A percentile compares a stretch with the other conserved stretches of the same genome.
Conservation (phyloP, 2,888 invertebrate genomes). For the Melanostoma mellinum region DNA sequence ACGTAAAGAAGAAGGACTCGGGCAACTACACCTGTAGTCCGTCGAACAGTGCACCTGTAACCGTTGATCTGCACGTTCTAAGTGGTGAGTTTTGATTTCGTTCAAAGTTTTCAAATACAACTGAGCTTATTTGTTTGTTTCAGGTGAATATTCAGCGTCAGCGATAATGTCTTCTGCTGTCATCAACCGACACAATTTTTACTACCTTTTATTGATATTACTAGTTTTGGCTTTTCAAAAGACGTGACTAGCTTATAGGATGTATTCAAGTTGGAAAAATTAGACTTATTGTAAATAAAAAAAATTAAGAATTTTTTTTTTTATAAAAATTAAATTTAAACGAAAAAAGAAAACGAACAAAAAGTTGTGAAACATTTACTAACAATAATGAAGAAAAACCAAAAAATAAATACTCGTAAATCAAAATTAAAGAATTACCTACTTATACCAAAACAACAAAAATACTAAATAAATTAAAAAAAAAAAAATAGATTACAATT, state of each 20-base stretch:
- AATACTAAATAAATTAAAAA: conserved; percentile 23
- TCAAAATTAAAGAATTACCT: conserved; percentile 48
- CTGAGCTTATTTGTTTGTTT: conserved; percentile 40
- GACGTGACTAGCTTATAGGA: conserved; percentile 77
- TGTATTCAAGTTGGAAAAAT: conserved; percentile 66
- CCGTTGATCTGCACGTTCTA: conserved; percentile 94
- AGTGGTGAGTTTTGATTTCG: conserved; percentile 87
- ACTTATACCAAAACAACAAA: conserved; percentile 39
- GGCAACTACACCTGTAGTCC: conserved; percentile 97
- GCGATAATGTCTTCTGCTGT: conserved; percentile 80
- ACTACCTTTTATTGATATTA: conserved; percentile 74
- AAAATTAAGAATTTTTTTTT: conserved; percentile 35
- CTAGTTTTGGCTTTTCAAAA: conserved; percentile 75
- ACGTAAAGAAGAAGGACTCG: conserved; percentile 81
- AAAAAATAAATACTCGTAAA: conserved; percentile 40
- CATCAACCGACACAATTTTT: conserved; percentile 69
- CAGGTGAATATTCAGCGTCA: conserved; percentile 82
- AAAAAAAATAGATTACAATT: conserved; percentile 28
- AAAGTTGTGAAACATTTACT: conserved; percentile 60
- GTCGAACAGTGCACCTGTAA: conserved; percentile 94
- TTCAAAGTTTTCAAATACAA: conserved; percentile 7
- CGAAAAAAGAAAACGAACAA: conserved; percentile 45
- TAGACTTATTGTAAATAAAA: conserved; percentile 62
- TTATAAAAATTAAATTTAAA: conserved; percentile 42
- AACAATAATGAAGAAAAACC: conserved; percentile 36